Conservation (phyloP, 2,113 vertebrate genomes). For the Elgaria multicarinata region DNA sequence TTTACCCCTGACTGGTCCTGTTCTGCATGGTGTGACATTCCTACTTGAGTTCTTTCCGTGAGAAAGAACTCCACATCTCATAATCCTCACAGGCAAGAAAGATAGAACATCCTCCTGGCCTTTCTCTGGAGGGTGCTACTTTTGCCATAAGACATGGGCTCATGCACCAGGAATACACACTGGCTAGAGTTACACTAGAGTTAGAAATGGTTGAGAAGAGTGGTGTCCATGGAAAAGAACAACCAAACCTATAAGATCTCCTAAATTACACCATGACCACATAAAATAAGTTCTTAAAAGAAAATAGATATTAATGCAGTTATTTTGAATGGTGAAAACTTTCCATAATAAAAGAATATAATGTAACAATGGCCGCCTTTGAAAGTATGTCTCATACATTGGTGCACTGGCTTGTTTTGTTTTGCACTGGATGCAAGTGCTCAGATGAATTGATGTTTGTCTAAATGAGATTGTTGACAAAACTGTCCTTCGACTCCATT, state of each 20-base stretch:
- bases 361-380: not conserved
- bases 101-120: not conserved
- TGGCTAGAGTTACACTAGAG: no score
- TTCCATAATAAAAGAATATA: not conserved
- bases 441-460: conserved; percentile 37
- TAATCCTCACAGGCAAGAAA: not conserved
- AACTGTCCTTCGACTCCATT: conserved; percentile 38
- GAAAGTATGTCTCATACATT: not conserved
- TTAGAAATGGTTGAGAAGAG: not conserved
- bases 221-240: not conserved
- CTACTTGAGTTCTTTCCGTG: not conserved
- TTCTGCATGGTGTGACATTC: not conserved
- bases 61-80: not conserved
- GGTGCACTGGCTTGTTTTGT: conserved; percentile 11
- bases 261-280: not conserved
- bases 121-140: not conserved
- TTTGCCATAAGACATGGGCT: not conserved
- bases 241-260: not conserved
- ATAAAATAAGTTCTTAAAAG: not conserved
- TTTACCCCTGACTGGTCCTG: not conserved
- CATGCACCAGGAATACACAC: not conserved
- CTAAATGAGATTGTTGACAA: conserved; percentile 49
- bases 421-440: conserved; percentile 8
- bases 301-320: not conserved
- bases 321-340: conserved; percentile 4